Base-by-base conservation (phyloP, 2,113 vertebrate genomes). In the Limnothrissa miodon region DNA sequence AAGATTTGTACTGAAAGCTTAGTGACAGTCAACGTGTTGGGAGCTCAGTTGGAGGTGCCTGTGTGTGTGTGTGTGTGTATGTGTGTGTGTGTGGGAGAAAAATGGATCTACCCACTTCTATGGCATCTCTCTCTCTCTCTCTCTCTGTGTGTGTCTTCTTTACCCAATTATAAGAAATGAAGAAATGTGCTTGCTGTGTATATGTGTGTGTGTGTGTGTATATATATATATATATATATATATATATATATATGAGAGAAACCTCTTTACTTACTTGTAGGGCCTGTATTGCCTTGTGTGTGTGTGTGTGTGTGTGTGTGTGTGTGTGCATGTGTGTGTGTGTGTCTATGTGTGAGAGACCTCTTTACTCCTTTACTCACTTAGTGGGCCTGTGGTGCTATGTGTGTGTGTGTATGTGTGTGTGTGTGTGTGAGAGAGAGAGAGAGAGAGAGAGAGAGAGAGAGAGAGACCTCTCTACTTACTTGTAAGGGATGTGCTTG, bases 401-500 rank as follows among this genome's bases (percentile, higher is more conserved):
- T 53, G 51, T 53, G 51, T 53, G 51, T 53, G 17, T 53, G 17
- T 53, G 80, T 15, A 11, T 81, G 45, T 53, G 25, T 51, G 80
- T 98, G 86, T 70, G 25, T 70, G 25, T 33, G n/a, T 66, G 4
- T 25, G n/a, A 10, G 59, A 29, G 59, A 48, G 46, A 48, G 51
- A 21, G 51, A 5, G n/a, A n/a, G n/a, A n/a, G n/a, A n/a, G n/a
- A n/a, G n/a, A n/a, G n/a, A n/a, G n/a, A n/a, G n/a, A 10, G 59
- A 29, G 59, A 48, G 46, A 48, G 51, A 21, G 51, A 5, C 0
- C 2, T 4, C 51, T 53, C 0, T 4, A 23, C 51, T 53, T 23
- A 53, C 51, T 53, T 53, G 51, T 53, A 53, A 19, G 51, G 51
- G 25, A 74, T 97, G 92, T 99, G 98, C 83, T 99, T 99, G 95